Evolutionary conservation across 1,140 invertebrate genomes (phyloP), one percentile per base, ranked within the genome.

Genomic region (Drosophila nikananu): DNA sequence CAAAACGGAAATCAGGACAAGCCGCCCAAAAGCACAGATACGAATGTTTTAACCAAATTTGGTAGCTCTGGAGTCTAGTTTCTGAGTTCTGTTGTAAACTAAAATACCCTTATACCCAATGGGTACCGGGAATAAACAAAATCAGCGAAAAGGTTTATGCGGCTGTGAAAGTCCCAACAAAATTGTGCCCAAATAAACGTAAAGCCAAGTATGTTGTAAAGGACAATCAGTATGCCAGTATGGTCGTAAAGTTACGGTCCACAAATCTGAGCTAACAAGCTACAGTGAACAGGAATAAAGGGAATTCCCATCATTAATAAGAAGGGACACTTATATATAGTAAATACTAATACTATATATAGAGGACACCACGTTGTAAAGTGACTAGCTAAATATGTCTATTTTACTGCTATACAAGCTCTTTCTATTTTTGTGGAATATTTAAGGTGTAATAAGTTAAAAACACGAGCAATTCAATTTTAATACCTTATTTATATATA

Each of bases 211-310:
- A 86, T 80, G 65, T 79, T 68, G 59, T 79, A 81, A 79, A 83
- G 74, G 75, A 64, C 62, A 77, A 44, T 61, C 64, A 62, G 68
- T 58, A 54, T 63, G 48, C 27, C 41, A 49, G 52, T 10, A 49
- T 23, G 62, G 58, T 64, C 63, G 66, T 83, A 80, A 87, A 86
- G 60, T 67, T 77, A 68, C 65, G 64, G 62, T 30, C 62, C 64
- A 78, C 83, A 86, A 83, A 83, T 83, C 77, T 75, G 41, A 39
- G 49, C 59, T 66, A 79, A 68, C 73, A 81, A 87, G 41, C 42
- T 57, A 65, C 51, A 42, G 35, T 60, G 62, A 73, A 41, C 32
- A 37, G n/a, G 35, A 41, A 66, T 25, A 35, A 37, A 39, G 13
- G 54, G n/a, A 52, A 23, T 39, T 62, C 23, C 23, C 2, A 12